phyloP scores from a whole-genome alignment of 1,140 invertebrate genomes.

The Prorops nasuta region DNA sequence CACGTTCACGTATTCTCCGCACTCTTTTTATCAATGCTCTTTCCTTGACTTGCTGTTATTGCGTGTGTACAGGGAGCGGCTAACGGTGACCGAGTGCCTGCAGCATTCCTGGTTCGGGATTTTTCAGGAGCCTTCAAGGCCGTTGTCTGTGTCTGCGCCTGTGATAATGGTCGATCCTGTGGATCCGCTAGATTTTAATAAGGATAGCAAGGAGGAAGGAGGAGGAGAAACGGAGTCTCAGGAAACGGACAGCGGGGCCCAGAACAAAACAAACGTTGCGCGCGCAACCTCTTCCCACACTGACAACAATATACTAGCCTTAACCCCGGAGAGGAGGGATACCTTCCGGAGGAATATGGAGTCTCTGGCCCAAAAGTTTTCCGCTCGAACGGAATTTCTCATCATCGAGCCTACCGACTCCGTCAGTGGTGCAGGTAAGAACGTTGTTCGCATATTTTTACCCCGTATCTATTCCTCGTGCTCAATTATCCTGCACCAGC shows the following conservation, averaged over 20 bases:
- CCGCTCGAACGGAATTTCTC: slow-evolving; percentile 43
- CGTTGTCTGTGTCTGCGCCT: slow-evolving; percentile 16
- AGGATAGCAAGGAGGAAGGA: too few species aligned
- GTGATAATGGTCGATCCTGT: too few species aligned
- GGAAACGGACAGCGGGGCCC: background rate
- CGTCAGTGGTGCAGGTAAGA: too few species aligned
- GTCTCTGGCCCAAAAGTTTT: slow-evolving; percentile 51
- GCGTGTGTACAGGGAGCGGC: slow-evolving; percentile 62
- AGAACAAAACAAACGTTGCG: background rate
- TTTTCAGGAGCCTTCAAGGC: slow-evolving; percentile 33
- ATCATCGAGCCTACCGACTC: slow-evolving; percentile 36
- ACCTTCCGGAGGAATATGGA: slow-evolving; percentile 57
- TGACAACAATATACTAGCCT: slow-evolving; percentile 38
- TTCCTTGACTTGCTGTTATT: too few species aligned
- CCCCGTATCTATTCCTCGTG: too few species aligned
- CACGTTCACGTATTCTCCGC: too few species aligned
- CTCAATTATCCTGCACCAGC: too few species aligned
- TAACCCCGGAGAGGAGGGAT: slow-evolving; percentile 51
- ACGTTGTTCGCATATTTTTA: too few species aligned
- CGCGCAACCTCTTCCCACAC: slow-evolving; percentile 24
- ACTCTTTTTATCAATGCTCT: too few species aligned
- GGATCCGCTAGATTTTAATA: too few species aligned
- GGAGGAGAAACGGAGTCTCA: background rate
- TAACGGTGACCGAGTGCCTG: slow-evolving; percentile 65
- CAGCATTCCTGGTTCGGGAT: slow-evolving; percentile 63